Percentiles rank a stretch among this genome's conserved stretches.
These are phyloP conservation scores for Percopsis transmontana DNA, from an alignment of 2,113 vertebrate genomes.

Conservation along the genomic window DNA sequence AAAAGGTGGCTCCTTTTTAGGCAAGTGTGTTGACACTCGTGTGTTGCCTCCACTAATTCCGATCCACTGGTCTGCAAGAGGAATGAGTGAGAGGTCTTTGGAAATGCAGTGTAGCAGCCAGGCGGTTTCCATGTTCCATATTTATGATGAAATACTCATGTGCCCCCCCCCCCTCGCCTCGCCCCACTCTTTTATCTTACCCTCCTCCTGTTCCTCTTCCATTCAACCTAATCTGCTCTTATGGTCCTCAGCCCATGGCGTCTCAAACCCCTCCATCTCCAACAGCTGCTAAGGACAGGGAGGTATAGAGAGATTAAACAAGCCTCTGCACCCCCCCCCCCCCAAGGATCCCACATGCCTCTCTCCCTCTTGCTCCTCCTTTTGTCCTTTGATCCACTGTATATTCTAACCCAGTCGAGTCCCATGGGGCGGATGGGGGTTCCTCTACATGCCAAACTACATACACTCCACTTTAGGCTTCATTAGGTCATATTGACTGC, in stretches of 20 bases:
- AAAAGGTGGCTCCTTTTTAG: neutral
- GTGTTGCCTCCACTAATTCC: neutral
- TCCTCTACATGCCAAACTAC: slow-evolving; percentile 50
- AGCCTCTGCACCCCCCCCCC: slow-evolving; percentile 46
- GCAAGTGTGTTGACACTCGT: slow-evolving; percentile 10
- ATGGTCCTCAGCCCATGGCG: slow-evolving; percentile 61
- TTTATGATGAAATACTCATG: slow-evolving; percentile 47
- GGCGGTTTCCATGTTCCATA: slow-evolving; percentile 39
- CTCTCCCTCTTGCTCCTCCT: slow-evolving; percentile 50
- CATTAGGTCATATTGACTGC: slow-evolving; percentile 16
- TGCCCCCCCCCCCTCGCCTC: neutral
- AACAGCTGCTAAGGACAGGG: slow-evolving; percentile 72
- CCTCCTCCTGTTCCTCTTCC: slow-evolving; percentile 34
- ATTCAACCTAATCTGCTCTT: slow-evolving; percentile 68
- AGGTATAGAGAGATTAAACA: slow-evolving; percentile 70
- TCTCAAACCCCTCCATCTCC: slow-evolving; percentile 64
- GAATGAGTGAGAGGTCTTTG: slow-evolving; percentile 41
- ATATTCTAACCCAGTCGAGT: slow-evolving; percentile 36
- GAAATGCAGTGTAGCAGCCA: slow-evolving; percentile 14
- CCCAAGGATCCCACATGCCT: slow-evolving; percentile 59
- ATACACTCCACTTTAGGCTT: slow-evolving; percentile 34
- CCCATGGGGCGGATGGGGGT: slow-evolving; percentile 23
- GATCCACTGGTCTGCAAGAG: slow-evolving; percentile 12
- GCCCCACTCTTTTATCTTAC: slow-evolving; percentile 26
- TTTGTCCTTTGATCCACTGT: slow-evolving; percentile 61